Evolutionary conservation across 2,888 invertebrate species (phyloP).

Genomic region (Phalera bucephala): DNA sequence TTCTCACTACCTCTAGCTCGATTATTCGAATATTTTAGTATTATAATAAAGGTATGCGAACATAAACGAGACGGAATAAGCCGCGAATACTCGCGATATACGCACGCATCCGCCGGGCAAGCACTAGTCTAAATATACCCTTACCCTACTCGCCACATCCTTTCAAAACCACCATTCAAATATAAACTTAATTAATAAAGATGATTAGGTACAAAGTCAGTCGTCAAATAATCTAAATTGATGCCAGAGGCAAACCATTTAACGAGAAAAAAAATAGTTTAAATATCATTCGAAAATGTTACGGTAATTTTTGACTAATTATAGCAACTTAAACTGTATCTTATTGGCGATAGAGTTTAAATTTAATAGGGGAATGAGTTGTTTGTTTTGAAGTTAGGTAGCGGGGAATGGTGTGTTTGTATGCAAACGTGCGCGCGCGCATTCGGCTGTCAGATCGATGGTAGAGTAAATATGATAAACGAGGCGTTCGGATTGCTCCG

Average conservation of each 20-base stretch:
- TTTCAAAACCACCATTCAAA: constrained; percentile 14
- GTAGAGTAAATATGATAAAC: constrained; percentile 37
- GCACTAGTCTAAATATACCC: constrained; percentile 34
- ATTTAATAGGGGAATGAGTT: constrained; percentile 9
- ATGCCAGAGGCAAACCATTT: constrained; percentile 17
- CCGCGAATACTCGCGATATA: constrained; percentile 32
- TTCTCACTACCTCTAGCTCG: too few species aligned
- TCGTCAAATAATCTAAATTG: constrained; percentile 8
- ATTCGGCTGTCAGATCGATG: constrained; percentile 39
- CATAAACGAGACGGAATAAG: constrained; percentile 10
- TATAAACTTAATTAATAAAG: neutral
- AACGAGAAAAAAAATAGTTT: constrained; percentile 24
- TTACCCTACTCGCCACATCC: constrained; percentile 32
- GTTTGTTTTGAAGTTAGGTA: constrained; percentile 24
- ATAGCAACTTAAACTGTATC: neutral
- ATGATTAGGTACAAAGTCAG: constrained; percentile 6
- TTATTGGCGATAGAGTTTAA: constrained; percentile 1
- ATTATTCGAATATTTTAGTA: neutral
- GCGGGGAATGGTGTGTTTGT: constrained; percentile 49
- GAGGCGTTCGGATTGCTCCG: constrained; percentile 9
- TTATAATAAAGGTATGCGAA: neutral
- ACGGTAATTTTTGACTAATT: constrained; percentile 8
- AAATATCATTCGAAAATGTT: constrained; percentile 29
- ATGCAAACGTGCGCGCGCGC: constrained; percentile 38
- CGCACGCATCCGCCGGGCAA: constrained; percentile 28